Evolutionary conservation across 2,797 vertebrate species (phyloP).

Genomic region (Manis javanica): DNA sequence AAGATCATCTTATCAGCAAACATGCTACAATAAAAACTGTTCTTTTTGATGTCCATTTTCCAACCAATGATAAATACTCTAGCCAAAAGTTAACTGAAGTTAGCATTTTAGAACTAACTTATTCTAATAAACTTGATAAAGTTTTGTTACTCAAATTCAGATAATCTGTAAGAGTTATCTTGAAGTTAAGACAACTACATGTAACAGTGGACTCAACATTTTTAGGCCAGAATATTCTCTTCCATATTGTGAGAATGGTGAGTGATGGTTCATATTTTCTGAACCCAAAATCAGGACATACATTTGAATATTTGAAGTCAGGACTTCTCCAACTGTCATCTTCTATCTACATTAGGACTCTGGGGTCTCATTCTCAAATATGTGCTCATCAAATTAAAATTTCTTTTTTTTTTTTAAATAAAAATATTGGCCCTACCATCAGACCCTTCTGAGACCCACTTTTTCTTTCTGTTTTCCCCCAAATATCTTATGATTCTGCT

Average conservation of each 20-base stretch:
- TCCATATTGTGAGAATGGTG: not conserved
- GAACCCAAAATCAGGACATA: not conserved
- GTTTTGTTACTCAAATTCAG: not conserved
- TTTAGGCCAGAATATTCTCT: not conserved
- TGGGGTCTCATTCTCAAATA: not conserved
- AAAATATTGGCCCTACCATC: not conserved
- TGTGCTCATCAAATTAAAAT: not conserved
- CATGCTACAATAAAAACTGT: not conserved
- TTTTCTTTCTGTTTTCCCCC: not conserved
- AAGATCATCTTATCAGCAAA: not conserved
- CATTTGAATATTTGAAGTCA: constrained; percentile 7
- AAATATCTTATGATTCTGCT: not conserved
- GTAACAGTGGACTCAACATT: not conserved
- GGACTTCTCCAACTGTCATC: not conserved
- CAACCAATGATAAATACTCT: not conserved
- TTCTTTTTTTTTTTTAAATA: not conserved
- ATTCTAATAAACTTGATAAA: not conserved
- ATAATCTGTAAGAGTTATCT: not conserved
- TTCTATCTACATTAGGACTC: not conserved
- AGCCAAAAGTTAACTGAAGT: not conserved
- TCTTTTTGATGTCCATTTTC: not conserved
- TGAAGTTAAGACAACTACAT: not conserved
- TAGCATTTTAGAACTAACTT: not conserved
- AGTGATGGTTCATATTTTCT: not conserved
- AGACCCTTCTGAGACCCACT: not conserved